These are phyloP conservation scores for Apodemia zela DNA, from an alignment of 2,888 invertebrate genomes.

Conservation along the genomic window DNA sequence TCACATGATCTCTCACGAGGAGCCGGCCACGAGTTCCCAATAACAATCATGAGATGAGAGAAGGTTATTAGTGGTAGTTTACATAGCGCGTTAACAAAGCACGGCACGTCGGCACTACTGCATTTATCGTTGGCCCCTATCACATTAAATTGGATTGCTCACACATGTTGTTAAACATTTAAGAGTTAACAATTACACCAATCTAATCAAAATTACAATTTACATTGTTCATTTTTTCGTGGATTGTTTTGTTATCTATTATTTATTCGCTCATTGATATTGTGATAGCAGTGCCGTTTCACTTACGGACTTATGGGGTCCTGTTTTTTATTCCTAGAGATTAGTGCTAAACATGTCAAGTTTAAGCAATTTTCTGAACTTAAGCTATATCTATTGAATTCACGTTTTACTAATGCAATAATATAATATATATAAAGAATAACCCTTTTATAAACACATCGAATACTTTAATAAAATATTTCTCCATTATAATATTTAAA, in stretches of 20 bases:
- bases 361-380: no score
- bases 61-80: slow-evolving; percentile 31
- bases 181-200: slow-evolving; percentile 5
- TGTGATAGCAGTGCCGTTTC: no score
- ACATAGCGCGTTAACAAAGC: slow-evolving; percentile 22
- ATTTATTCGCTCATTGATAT: no score
- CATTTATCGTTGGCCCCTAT: slow-evolving; percentile 2
- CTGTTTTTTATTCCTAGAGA: no score
- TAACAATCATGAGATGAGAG: slow-evolving; percentile 45
- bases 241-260: neutral
- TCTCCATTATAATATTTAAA: no score
- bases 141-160: slow-evolving; percentile 11
- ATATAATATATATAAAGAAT: no score
- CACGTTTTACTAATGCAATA: no score
- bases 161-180: slow-evolving; percentile 1
- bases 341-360: no score
- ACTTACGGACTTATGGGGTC: no score
- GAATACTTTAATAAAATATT: no score
- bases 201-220: neutral
- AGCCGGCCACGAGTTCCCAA: slow-evolving; percentile 66
- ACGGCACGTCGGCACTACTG: neutral
- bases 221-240: neutral
- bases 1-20: slow-evolving; percentile 73
- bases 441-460: no score
- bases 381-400: no score